Conservation (phyloP, 2,888 invertebrate genomes). For the Rotaria sp. region DNA sequence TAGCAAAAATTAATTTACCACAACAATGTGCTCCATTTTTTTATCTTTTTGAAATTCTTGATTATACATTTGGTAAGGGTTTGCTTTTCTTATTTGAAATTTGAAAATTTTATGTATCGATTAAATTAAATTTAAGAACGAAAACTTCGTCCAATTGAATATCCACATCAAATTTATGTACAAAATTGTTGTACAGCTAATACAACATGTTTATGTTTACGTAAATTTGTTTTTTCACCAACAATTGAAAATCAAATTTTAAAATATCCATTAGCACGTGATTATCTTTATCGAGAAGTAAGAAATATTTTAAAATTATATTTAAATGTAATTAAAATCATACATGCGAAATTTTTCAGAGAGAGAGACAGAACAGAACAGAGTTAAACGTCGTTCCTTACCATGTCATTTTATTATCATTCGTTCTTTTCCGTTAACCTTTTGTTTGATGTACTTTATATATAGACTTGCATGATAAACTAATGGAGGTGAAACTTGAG, state of each 20-base stretch:
- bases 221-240: constrained; percentile 56
- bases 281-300: constrained; percentile 61
- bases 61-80: constrained; percentile 81
- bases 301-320: constrained; percentile 39
- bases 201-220: constrained; percentile 78
- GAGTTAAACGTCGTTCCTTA: too few species aligned
- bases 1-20: constrained; percentile 73
- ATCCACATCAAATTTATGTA: constrained; percentile 92
- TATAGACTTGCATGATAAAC: too few species aligned
- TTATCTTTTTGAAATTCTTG: constrained; percentile 90
- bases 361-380: too few species aligned
- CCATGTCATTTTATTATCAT: too few species aligned
- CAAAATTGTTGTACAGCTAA: constrained; percentile 97
- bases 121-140: constrained; percentile 66
- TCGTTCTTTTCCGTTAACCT: too few species aligned
- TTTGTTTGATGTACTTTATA: too few species aligned
- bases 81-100: not conserved
- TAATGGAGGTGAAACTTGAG: too few species aligned
- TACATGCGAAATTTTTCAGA: too few species aligned
- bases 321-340: not conserved
- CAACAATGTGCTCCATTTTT: constrained; percentile 78
- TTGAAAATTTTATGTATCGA: constrained; percentile 17
- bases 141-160: constrained; percentile 82
- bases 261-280: constrained; percentile 68
- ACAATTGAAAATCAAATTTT: constrained; percentile 48